These are phyloP conservation scores for Beaufortia kweichowensis DNA, from an alignment of 2,113 vertebrate genomes.

Conservation along the genomic window DNA sequence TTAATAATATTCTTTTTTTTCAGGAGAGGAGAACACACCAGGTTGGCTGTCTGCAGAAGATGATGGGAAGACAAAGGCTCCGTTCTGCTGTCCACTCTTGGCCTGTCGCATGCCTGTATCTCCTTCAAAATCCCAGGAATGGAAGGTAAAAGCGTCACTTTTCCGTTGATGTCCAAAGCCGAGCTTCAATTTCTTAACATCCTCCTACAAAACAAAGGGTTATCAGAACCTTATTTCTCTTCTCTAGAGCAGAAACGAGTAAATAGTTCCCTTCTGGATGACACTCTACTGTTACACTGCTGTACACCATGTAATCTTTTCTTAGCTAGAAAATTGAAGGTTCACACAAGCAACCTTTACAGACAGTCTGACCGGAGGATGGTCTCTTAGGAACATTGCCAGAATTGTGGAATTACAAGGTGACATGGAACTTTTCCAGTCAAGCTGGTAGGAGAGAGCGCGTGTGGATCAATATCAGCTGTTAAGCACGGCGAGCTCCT, in stretches of 20 bases:
- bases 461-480: slow-evolving; percentile 65
- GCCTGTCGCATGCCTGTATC: slow-evolving; percentile 84
- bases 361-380: slow-evolving; percentile 55
- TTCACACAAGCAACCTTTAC: slow-evolving; percentile 46
- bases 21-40: slow-evolving; percentile 91
- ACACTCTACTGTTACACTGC: not conserved
- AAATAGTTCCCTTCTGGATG: slow-evolving; percentile 20
- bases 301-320: slow-evolving; percentile 48
- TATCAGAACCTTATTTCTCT: slow-evolving; percentile 5
- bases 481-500: slow-evolving; percentile 63
- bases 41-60: slow-evolving; percentile 90
- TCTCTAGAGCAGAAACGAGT: slow-evolving; percentile 26
- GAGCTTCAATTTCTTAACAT: not conserved
- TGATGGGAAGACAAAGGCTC: slow-evolving; percentile 81
- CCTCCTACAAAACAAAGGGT: not conserved
- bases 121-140: slow-evolving; percentile 77
- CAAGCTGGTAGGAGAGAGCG: slow-evolving; percentile 53
- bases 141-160: slow-evolving; percentile 64
- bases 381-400: slow-evolving; percentile 58
- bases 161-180: not conserved
- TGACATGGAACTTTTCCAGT: slow-evolving; percentile 57
- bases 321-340: slow-evolving; percentile 60
- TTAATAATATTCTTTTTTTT: slow-evolving; percentile 27
- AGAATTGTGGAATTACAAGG: slow-evolving; percentile 61
- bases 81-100: slow-evolving; percentile 85